Evolutionary conservation across 2,888 invertebrate species (phyloP).

Genomic region (Nebria brevicollis): DNA sequence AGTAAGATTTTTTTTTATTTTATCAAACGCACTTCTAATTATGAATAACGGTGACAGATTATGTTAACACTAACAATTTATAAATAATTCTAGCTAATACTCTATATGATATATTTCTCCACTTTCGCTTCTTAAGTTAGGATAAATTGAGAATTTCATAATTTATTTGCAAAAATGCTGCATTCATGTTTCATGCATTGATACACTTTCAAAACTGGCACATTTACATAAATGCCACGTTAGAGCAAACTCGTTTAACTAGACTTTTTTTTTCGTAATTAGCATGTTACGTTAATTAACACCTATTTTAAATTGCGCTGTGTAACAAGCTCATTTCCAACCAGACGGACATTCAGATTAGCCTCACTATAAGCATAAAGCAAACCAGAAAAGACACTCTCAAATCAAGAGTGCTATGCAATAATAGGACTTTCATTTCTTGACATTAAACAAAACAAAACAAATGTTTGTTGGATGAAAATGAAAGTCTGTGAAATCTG

Average conservation of each 20-base stretch:
- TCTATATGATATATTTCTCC: too few relatives aligned
- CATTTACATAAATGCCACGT: background rate
- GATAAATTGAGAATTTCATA: background rate
- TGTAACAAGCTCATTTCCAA: background rate
- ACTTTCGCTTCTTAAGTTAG: too few relatives aligned
- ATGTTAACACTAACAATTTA: background rate
- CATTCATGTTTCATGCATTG: background rate
- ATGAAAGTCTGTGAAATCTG: background rate
- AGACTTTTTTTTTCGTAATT: background rate
- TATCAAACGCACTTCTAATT: background rate
- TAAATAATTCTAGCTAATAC: too few relatives aligned
- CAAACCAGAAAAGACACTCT: background rate
- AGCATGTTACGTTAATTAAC: background rate
- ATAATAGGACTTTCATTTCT: background rate
- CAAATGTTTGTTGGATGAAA: background rate
- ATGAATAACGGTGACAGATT: background rate
- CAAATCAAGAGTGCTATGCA: background rate
- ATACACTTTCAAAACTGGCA: background rate
- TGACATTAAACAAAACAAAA: background rate
- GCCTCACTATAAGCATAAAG: background rate
- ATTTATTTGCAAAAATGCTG: background rate
- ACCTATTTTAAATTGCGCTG: background rate
- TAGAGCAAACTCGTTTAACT: background rate
- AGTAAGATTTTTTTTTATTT: constrained; percentile 62
- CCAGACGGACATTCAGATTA: too few relatives aligned